Evolutionary conservation across 1,140 invertebrate species (phyloP), one percentile per base, ranked within the genome.

Genomic region (Zophobas atratus): DNA sequence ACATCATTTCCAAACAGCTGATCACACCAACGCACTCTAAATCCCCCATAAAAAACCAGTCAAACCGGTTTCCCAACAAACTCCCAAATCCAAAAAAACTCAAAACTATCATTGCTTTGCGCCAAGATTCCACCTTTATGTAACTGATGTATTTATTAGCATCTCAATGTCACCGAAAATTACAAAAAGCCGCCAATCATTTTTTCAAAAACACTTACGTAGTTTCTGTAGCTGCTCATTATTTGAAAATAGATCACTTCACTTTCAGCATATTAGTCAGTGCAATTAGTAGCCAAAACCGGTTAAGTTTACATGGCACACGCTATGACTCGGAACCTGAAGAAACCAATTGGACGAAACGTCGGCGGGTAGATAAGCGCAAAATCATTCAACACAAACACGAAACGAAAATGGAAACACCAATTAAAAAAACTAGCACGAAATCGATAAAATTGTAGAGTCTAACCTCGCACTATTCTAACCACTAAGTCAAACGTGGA

Each of bases 161-260:
- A 51, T 51, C 49, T 51, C 49, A 51, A 51, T 51, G 49, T 51
- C 49, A 20, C 6, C 49, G 49, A 51, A 51, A 51, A 51, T 3
- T 8, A 5, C 2, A 5, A 51, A 51, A 51, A 51, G 2, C 1
- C 32, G 6, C 33, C 33, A 36, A 32, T 43, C 35, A 33, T 1
- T 32, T 4, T 4, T 36, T 57, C 39, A 34, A 63, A 63, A 63
- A 34, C 60, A 83, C 82, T 83, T 80, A 83, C 82, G 70, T 83
- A 83, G 75, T 81, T 83, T 76, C 82, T 79, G 77, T 81, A 83
- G 51, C 70, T 77, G 70, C 82, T 83, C 82, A 83, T 83, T 35
- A 72, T 77, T 75, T 77, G 43, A 70, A 77, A 56, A 74, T 67
- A 67, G 60, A 74, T 33, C 72, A 74, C 49, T 57, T 67, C 43